These are phyloP conservation scores for Chalcis sispes DNA, from an alignment of 2,888 invertebrate genomes.

Conservation along the genomic window DNA sequence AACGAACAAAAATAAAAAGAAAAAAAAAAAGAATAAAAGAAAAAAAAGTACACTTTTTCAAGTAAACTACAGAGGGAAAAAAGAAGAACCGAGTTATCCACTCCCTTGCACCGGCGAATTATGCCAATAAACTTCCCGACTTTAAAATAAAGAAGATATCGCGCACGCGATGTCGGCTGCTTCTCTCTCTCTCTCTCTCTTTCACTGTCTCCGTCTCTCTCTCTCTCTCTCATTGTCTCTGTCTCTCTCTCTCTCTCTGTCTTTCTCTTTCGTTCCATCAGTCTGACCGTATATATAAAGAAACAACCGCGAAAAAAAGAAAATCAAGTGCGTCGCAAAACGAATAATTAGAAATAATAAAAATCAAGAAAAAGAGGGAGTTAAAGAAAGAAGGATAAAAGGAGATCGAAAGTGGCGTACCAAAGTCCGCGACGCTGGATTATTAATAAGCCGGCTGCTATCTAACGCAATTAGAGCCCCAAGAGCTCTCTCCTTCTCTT, in stretches of 20 bases:
- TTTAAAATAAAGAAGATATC: slow-evolving; percentile 54
- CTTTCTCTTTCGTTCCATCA: slow-evolving; percentile 40
- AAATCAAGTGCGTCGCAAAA: background rate
- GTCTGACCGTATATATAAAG: slow-evolving; percentile 56
- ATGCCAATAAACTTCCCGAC: slow-evolving; percentile 49
- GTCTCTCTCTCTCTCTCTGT: too few species aligned
- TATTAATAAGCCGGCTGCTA: slow-evolving; percentile 74
- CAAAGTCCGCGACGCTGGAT: slow-evolving; percentile 64
- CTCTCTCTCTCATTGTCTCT: too few species aligned
- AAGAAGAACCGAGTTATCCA: background rate
- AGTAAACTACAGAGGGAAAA: slow-evolving; percentile 40
- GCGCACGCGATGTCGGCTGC: slow-evolving; percentile 48
- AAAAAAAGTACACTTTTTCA: slow-evolving; percentile 10
- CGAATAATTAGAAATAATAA: background rate
- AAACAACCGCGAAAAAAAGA: slow-evolving; percentile 17
- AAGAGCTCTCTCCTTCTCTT: too few species aligned
- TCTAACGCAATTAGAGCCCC: slow-evolving; percentile 76
- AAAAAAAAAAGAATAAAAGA: too few species aligned
- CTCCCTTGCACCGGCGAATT: background rate
- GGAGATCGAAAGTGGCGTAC: slow-evolving; percentile 58
- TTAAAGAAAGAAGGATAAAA: slow-evolving; percentile 3
- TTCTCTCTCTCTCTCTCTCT: slow-evolving; percentile 30
- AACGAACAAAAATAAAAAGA: too few species aligned
- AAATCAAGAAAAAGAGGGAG: slow-evolving; percentile 8
- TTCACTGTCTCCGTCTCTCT: slow-evolving; percentile 39